A percentile compares a stretch with the other conserved stretches of the same genome.
These are phyloP conservation scores for Castor canadensis DNA, from an alignment of 2,113 vertebrate genomes.

Conservation along the genomic window DNA sequence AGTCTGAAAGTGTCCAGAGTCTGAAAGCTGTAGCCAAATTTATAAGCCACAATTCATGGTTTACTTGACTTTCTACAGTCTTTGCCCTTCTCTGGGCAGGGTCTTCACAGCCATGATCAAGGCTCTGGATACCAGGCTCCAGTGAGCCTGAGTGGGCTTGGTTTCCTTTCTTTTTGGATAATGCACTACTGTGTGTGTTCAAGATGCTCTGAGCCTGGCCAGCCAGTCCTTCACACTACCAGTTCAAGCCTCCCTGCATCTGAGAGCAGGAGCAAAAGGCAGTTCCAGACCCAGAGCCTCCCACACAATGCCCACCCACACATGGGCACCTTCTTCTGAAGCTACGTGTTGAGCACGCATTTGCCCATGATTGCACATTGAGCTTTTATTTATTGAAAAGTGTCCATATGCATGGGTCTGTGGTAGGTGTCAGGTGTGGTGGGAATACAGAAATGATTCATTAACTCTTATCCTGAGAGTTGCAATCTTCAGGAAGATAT, in stretches of 20 bases:
- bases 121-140: not conserved
- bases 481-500: slow-evolving; percentile 22
- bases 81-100: not conserved
- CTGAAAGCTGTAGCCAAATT: not conserved
- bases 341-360: not conserved
- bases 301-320: not conserved
- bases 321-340: not conserved
- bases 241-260: not conserved
- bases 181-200: not conserved
- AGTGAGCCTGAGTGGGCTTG: not conserved
- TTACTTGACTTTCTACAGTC: not conserved
- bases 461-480: slow-evolving; percentile 16
- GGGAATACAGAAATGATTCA: slow-evolving; percentile 39
- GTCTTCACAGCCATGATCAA: not conserved
- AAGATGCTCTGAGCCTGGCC: not conserved
- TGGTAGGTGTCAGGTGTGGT: not conserved
- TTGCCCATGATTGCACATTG: not conserved
- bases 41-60: not conserved
- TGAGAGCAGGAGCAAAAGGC: not conserved
- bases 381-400: not conserved
- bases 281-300: not conserved
- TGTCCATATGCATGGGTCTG: not conserved
- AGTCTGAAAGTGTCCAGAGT: not conserved
- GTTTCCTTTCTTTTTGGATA: not conserved
- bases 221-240: no score